Percentiles rank a stretch among this genome's conserved stretches.
phyloP scores from a whole-genome alignment of 2,888 invertebrate species.

The Notocelia uddmanniana region DNA sequence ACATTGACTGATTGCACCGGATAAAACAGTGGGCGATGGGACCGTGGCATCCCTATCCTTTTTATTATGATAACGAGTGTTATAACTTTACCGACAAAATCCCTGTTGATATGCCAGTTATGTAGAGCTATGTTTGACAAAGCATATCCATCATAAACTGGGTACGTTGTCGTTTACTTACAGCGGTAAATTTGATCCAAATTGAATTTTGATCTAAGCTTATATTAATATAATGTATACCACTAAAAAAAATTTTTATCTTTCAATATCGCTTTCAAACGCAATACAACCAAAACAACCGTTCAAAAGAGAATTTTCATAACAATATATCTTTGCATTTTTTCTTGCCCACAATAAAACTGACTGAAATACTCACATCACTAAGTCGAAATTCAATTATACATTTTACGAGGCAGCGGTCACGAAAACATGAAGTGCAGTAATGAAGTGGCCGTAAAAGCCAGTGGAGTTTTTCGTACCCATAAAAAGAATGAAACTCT shows the following conservation, averaged over 20 bases:
- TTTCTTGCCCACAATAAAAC: constrained; percentile 40
- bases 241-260: background rate
- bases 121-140: too few relatives aligned
- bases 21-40: too few relatives aligned
- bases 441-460: constrained; percentile 45
- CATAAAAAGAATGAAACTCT: constrained; percentile 43
- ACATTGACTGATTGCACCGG: too few relatives aligned
- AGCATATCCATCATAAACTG: too few relatives aligned
- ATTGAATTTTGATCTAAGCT: too few relatives aligned
- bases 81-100: too few relatives aligned
- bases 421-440: constrained; percentile 44
- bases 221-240: too few relatives aligned
- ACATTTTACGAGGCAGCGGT: constrained; percentile 44
- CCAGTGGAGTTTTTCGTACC: constrained; percentile 42
- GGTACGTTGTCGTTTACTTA: too few relatives aligned
- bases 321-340: constrained; percentile 42
- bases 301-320: constrained; percentile 36
- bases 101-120: too few relatives aligned
- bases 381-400: constrained; percentile 46
- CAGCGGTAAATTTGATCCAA: too few relatives aligned
- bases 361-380: constrained; percentile 38
- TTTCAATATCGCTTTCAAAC: constrained; percentile 14
- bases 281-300: constrained; percentile 16
- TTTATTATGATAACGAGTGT: too few relatives aligned
- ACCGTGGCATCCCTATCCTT: too few relatives aligned